phyloP scores from a whole-genome alignment of 2,888 invertebrate genomes.

The Strigamia crassipes region DNA sequence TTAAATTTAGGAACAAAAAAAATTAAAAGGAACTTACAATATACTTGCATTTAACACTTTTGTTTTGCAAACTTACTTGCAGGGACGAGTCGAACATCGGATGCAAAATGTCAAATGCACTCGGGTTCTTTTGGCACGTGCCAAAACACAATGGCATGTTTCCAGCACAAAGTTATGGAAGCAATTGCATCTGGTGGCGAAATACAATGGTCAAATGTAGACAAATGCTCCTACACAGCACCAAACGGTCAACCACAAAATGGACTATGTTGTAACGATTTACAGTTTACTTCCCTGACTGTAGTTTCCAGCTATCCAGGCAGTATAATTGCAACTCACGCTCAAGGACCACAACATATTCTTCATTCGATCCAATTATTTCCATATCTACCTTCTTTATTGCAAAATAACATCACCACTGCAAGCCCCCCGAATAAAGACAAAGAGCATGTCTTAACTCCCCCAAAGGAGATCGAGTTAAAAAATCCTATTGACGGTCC shows the following conservation, averaged over 20 bases:
- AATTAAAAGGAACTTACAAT: no score
- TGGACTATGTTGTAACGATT: neutral
- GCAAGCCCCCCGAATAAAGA: neutral
- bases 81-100: neutral
- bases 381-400: neutral
- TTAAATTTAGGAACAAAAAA: no score
- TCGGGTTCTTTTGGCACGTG: neutral
- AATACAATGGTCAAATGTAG: neutral
- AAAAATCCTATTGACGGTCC: neutral
- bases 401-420: neutral
- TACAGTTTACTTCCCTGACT: neutral
- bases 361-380: neutral
- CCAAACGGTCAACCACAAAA: neutral
- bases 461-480: neutral
- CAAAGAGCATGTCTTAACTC: neutral
- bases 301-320: neutral
- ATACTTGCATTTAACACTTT: no score
- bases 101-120: neutral
- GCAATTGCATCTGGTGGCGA: neutral
- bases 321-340: neutral
- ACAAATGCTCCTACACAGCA: neutral
- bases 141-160: neutral
- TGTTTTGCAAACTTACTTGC: no score
- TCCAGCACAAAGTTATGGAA: conserved; percentile 16
- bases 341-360: neutral